Evolutionary conservation across 2,888 invertebrate species (phyloP), one percentile per base, ranked within the genome.

Genomic region (Ephialtes manifestator): DNA sequence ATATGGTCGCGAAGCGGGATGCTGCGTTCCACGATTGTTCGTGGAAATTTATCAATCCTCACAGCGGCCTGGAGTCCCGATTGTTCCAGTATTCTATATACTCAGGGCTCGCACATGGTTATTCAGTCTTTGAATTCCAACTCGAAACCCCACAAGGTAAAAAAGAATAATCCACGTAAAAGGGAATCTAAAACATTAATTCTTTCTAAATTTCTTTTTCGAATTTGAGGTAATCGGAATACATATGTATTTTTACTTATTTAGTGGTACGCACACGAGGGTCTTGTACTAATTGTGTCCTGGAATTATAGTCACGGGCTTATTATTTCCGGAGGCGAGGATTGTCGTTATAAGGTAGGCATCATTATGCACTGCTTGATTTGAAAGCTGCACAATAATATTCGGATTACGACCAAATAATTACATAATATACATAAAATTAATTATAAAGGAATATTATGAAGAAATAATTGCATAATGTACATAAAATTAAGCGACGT

Each of bases 181-280:
- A 15, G 31, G 60, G 1, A 31, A 31, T 31, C 31, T 4, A n/a
- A 11, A n/a, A n/a, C n/a, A n/a, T n/a, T n/a, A n/a, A n/a, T n/a
- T n/a, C n/a, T n/a, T n/a, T n/a, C n/a, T n/a, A 24, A 24, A 24
- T 1, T 24, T 24, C 1, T 18, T 51, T 1, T 5, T 2, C 2
- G 24, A 48, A 60, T 1, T 60, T 31, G 15, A 53, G 67, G 24
- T 76, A 11, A 58, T 43, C 2, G 10, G 58, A 68, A 11, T 28
- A 63, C 8, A 28, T 43, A 51, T 65, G 81, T 76, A n/a, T 28
- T 60, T n/a, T 20, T 53, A 51, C 65, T 82, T 78, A 74, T 95
- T 95, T 93, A 98, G 97, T 99, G 99, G 99, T 97, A 97, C 93
- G 99, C 98, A 4, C 99, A 99, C 91, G 99, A 99, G 89, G 98